A percentile compares a stretch with the other conserved stretches of the same genome.
Evolutionary conservation across 2,113 vertebrate species (phyloP).

Genomic region (Epinephelus moara): DNA sequence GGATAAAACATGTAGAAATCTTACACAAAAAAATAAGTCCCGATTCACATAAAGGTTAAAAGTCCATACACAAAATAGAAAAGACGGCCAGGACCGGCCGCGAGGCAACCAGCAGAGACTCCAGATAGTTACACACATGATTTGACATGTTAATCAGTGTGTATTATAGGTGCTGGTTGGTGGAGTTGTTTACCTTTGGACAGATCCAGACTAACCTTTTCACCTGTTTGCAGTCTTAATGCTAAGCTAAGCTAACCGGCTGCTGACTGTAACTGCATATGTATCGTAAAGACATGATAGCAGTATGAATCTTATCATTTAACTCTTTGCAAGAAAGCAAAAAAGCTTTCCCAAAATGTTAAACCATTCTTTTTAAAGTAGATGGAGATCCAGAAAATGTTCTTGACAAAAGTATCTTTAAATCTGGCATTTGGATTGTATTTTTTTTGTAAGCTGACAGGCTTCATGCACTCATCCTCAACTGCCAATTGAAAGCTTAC

Average conservation of each 20-base stretch:
- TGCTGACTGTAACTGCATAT: neutral
- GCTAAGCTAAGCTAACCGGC: neutral
- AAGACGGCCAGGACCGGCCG: neutral
- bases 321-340: neutral
- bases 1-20: too few relatives aligned
- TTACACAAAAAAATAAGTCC: too few relatives aligned
- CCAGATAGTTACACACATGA: neutral
- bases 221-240: neutral
- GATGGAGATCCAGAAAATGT: conserved; percentile 5
- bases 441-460: conserved; percentile 2
- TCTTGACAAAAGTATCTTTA: conserved; percentile 28
- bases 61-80: too few relatives aligned
- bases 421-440: conserved; percentile 6
- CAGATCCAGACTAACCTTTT: neutral
- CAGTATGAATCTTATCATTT: neutral
- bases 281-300: neutral
- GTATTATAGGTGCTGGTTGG: neutral
- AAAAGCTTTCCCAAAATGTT: neutral
- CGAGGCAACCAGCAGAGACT: neutral
- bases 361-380: neutral
- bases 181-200: neutral
- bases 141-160: neutral
- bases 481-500: conserved; percentile 17
- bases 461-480: neutral
- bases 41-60: too few relatives aligned